Evolutionary conservation across 1,140 invertebrate species (phyloP).

Genomic region (Metaphire vulgaris): DNA sequence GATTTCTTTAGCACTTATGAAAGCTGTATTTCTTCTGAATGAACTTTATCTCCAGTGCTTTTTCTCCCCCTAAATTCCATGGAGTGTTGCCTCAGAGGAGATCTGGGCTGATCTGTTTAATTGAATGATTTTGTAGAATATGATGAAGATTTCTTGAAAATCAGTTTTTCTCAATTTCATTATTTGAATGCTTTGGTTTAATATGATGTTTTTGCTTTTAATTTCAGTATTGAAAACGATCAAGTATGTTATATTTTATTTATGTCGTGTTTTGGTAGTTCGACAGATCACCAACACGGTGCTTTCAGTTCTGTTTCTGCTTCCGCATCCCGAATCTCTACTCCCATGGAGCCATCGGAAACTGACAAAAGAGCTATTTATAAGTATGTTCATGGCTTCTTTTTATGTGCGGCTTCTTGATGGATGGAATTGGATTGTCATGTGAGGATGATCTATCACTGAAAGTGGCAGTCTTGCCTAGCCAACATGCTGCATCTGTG

Average conservation of each 20-base stretch:
- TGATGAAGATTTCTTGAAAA: not conserved
- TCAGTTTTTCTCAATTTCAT: too few relatives aligned
- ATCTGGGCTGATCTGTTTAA: not conserved
- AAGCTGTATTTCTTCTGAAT: too few relatives aligned
- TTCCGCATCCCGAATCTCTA: constrained; percentile 2
- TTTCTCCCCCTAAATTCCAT: too few relatives aligned
- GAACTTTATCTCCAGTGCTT: too few relatives aligned
- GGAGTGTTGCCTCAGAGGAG: not conserved
- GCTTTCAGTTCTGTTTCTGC: not conserved
- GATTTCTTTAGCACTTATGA: too few relatives aligned
- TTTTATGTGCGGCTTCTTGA: not conserved
- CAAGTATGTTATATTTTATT: not conserved
- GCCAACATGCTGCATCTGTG: not conserved
- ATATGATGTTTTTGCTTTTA: too few relatives aligned
- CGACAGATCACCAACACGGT: not conserved
- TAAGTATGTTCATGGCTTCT: constrained; percentile 9
- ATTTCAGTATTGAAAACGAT: not conserved
- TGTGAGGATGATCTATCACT: not conserved
- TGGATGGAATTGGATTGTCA: not conserved
- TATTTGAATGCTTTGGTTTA: too few relatives aligned
- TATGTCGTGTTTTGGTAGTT: not conserved
- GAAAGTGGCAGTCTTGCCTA: not conserved
- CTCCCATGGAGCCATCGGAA: constrained; percentile 16
- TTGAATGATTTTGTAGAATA: not conserved
- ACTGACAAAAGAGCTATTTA: constrained; percentile 19